Base-by-base conservation (phyloP, 1,140 invertebrate genomes). In the Stegodyphus mimosarum region DNA sequence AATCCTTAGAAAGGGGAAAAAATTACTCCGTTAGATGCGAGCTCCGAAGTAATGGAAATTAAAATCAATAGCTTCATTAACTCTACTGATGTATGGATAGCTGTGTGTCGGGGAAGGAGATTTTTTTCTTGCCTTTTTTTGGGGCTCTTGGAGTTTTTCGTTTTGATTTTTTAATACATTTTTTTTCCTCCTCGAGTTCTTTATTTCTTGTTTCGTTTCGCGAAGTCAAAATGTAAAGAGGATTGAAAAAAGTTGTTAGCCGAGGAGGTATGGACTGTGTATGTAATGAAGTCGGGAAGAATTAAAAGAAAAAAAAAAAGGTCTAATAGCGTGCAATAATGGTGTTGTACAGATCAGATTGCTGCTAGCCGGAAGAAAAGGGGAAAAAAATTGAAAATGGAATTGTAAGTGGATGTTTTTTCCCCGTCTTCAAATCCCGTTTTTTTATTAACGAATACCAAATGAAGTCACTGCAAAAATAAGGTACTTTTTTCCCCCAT, bases 51-150 rank as follows among this genome's bases (percentile, higher is more conserved):
- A 84, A 84, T 86, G 74, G 83, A 78, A 86, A 86, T 86, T 86
- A 86, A 86, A 86, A 86, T 86, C 83, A 86, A 86, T 86, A 86
- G 83, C 74, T 86, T 86, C 83, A 86, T 86, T 86, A 86, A 86
- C 72, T 84, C 76, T 50, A 69, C 71, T 84, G 81, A 84, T 84
- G 81, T 76, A 84, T 84, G 81, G 60, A 84, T 84, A 66, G 72
- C 73, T 83, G 80, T 33, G 33, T 74, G 55, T 74, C 74, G 60
- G 52, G 66, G 73, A 75, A 50, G 80, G 55, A 67, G 66, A 52
- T 69, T 76, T 76, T 81, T 66, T 49, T 51, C n/a, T 17, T 10
- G 5, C 4, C 50, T 11, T 55, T 63, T 71, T 55, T 67, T 18
- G 64, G 55, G 55, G 55, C 50, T 52, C 17, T 64, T 9, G 33